These are phyloP conservation scores for Adelges cooleyi DNA, from an alignment of 1,140 invertebrate genomes.

Conservation along the genomic window DNA sequence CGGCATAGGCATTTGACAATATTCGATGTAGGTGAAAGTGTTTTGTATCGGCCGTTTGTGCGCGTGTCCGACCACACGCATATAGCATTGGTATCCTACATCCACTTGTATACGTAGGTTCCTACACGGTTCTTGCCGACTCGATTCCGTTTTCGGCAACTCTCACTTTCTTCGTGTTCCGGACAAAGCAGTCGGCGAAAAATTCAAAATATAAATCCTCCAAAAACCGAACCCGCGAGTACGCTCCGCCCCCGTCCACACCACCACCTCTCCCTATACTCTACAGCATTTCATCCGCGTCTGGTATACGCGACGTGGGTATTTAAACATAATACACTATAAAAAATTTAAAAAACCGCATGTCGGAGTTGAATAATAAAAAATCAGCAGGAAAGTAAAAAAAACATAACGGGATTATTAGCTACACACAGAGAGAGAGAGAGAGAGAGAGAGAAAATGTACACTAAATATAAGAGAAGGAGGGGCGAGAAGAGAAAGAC, in stretches of 20 bases:
- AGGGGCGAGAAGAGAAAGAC: neutral
- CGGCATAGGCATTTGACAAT: too few species aligned
- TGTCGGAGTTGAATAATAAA: constrained; percentile 1
- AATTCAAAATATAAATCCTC: too few species aligned
- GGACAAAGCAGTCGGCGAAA: neutral
- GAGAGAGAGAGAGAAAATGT: neutral
- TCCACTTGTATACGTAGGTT: too few species aligned
- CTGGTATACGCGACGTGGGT: neutral
- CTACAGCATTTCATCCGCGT: neutral
- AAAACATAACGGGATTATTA: constrained; percentile 4
- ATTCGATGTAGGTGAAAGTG: too few species aligned
- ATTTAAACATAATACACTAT: too few species aligned
- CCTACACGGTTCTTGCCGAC: too few species aligned
- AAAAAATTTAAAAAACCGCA: neutral
- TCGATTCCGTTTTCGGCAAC: neutral
- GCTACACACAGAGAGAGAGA: neutral
- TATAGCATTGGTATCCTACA: too few species aligned
- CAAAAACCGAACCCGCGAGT: neutral
- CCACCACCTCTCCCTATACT: neutral
- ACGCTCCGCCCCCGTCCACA: neutral
- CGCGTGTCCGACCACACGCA: too few species aligned
- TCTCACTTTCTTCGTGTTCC: constrained; percentile 11
- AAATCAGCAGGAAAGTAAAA: neutral
- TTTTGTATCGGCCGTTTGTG: too few species aligned
- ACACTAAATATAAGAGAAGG: neutral